phyloP scores from a whole-genome alignment of 2,888 invertebrate species.

The Lithophane ornitopus region DNA sequence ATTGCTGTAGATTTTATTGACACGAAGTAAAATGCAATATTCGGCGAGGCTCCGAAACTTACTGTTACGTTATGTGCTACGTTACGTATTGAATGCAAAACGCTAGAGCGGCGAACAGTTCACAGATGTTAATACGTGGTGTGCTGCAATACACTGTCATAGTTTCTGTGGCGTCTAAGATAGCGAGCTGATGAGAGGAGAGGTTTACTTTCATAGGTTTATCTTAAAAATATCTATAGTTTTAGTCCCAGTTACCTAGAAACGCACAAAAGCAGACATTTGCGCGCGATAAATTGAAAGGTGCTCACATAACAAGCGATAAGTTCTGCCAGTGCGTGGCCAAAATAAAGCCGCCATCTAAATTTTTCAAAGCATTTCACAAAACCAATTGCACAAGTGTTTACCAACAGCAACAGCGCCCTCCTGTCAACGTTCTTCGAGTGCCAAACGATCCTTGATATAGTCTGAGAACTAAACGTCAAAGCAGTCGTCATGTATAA shows the following conservation, averaged over 20 bases:
- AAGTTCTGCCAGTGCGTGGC: too few relatives aligned
- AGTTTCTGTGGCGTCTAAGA: not conserved
- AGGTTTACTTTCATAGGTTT: not conserved
- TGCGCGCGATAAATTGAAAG: not conserved
- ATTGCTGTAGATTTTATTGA: conserved; percentile 52
- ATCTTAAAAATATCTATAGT: not conserved
- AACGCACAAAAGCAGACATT: not conserved
- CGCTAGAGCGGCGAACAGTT: conserved; percentile 13
- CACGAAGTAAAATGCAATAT: conserved; percentile 57
- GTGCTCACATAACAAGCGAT: too few relatives aligned
- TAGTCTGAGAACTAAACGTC: not conserved
- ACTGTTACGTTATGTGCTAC: conserved; percentile 7
- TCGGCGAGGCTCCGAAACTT: conserved; percentile 41
- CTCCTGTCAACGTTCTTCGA: too few relatives aligned
- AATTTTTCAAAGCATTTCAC: too few relatives aligned
- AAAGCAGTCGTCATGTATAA: not conserved
- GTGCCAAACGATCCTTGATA: too few relatives aligned
- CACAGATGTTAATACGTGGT: conserved; percentile 31
- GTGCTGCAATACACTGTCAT: conserved; percentile 14
- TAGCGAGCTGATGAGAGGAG: conserved; percentile 5
- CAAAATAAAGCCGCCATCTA: too few relatives aligned
- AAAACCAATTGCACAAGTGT: too few relatives aligned
- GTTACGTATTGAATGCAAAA: conserved; percentile 26
- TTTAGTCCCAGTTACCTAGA: not conserved
- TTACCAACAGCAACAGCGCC: too few relatives aligned